These are phyloP conservation scores for Volucella bombylans DNA, from an alignment of 2,888 invertebrate genomes.

Conservation along the genomic window DNA sequence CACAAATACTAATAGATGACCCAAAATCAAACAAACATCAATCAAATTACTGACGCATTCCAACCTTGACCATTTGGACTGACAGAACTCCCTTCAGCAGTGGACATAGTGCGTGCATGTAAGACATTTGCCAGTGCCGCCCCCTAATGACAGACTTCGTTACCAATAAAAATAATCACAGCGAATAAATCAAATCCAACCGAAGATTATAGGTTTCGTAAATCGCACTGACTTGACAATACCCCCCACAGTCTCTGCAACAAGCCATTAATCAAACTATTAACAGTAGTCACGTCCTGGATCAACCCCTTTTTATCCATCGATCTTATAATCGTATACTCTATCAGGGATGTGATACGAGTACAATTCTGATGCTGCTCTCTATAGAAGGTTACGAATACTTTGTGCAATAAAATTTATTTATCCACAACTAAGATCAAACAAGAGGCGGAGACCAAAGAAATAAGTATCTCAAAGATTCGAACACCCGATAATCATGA, in stretches of 20 bases:
- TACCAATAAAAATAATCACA: conserved; percentile 67
- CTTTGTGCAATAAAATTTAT: conserved; percentile 72
- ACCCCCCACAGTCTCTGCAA: conserved; percentile 75
- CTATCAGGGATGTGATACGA: conserved; percentile 4
- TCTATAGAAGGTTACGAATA: conserved; percentile 2
- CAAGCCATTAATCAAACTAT: conserved; percentile 83
- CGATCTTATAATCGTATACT: too few relatives aligned
- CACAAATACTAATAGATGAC: conserved; percentile 31
- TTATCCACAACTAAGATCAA: conserved; percentile 62
- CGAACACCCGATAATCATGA: conserved; percentile 82
- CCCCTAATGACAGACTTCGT: conserved; percentile 55
- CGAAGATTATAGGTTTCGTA: conserved; percentile 71
- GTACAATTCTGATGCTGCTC: neutral
- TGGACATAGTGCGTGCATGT: neutral
- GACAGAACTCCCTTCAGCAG: conserved; percentile 42
- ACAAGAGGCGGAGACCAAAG: conserved; percentile 34
- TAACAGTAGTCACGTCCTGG: conserved; percentile 77
- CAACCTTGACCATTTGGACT: conserved; percentile 50
- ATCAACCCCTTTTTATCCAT: conserved; percentile 62
- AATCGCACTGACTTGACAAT: conserved; percentile 62
- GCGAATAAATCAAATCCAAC: conserved; percentile 69
- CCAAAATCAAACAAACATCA: conserved; percentile 36
- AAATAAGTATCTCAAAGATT: conserved; percentile 57
- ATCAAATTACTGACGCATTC: conserved; percentile 38
- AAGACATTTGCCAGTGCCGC: conserved; percentile 54